These are phyloP conservation scores for Latrodectus geometricus DNA, from an alignment of 1,140 invertebrate genomes.

Conservation along the genomic window DNA sequence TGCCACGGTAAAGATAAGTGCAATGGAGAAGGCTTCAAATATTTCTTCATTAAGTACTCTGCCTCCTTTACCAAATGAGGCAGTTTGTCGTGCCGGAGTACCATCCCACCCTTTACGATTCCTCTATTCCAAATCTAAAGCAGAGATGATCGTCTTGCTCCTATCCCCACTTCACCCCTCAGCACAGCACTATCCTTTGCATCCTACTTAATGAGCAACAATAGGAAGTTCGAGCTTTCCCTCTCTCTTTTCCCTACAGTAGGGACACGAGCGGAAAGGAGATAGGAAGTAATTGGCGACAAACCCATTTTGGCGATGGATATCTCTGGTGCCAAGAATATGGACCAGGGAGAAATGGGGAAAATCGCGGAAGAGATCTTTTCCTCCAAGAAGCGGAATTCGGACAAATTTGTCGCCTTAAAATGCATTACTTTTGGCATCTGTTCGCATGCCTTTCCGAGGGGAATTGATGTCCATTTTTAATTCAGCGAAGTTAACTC, in stretches of 20 bases:
- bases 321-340: background rate
- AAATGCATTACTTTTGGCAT: too few relatives aligned
- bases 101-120: background rate
- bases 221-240: background rate
- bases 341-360: background rate
- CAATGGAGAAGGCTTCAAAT: slow-evolving; percentile 35
- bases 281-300: background rate
- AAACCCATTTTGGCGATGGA: background rate
- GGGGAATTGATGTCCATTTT: too few relatives aligned
- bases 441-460: too few relatives aligned
- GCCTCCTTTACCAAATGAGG: slow-evolving; percentile 41
- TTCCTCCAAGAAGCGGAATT: background rate
- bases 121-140: background rate
- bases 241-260: background rate
- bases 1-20: slow-evolving; percentile 18
- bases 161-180: too few relatives aligned
- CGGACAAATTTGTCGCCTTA: too few relatives aligned
- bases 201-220: slow-evolving; percentile 34
- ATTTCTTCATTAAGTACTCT: slow-evolving; percentile 56
- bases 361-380: background rate
- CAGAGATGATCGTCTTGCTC: background rate
- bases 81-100: slow-evolving; percentile 24
- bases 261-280: background rate
- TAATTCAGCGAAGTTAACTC: too few relatives aligned
- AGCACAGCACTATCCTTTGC: background rate